phyloP scores from a whole-genome alignment of 37 sponge, comb jelly and placozoan genomes.

The Spongilla lacustris region DNA sequence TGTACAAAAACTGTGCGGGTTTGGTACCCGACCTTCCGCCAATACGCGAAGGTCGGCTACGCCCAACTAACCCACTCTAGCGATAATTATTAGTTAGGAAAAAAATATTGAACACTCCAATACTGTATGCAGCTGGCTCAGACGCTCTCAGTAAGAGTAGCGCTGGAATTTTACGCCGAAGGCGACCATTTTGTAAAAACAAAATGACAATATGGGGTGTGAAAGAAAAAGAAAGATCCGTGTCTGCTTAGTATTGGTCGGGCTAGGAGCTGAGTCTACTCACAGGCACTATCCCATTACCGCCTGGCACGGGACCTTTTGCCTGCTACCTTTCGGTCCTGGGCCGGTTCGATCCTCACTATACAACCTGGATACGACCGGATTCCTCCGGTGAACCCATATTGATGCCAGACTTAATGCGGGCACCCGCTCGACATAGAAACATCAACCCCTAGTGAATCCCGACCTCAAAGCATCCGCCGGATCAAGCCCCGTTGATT shows the following conservation, averaged over 20 bases:
- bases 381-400: slow-evolving; percentile 84
- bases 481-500: slow-evolving; percentile 55
- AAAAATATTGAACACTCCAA: too few species aligned
- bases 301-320: slow-evolving; percentile 90
- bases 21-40: too few species aligned
- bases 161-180: too few species aligned
- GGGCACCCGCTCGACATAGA: slow-evolving; percentile 98
- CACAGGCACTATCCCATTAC: slow-evolving; percentile 98
- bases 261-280: slow-evolving; percentile 92
- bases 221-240: slow-evolving; percentile 53
- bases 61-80: too few species aligned
- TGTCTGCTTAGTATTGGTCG: slow-evolving; percentile 85
- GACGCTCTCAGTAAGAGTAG: too few species aligned
- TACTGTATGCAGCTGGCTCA: too few species aligned
- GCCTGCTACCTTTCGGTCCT: slow-evolving; percentile 97
- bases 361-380: slow-evolving; percentile 93
- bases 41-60: too few species aligned
- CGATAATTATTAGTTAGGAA: too few species aligned
- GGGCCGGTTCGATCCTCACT: slow-evolving; percentile 94
- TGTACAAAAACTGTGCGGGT: too few species aligned
- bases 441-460: slow-evolving; percentile 81
- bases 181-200: too few species aligned
- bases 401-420: slow-evolving; percentile 94
- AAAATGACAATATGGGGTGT: too few species aligned
- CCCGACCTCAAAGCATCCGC: slow-evolving; percentile 95